Conservation (phyloP, 1,140 invertebrate species). For the Propsilocerus akamusi region DNA sequence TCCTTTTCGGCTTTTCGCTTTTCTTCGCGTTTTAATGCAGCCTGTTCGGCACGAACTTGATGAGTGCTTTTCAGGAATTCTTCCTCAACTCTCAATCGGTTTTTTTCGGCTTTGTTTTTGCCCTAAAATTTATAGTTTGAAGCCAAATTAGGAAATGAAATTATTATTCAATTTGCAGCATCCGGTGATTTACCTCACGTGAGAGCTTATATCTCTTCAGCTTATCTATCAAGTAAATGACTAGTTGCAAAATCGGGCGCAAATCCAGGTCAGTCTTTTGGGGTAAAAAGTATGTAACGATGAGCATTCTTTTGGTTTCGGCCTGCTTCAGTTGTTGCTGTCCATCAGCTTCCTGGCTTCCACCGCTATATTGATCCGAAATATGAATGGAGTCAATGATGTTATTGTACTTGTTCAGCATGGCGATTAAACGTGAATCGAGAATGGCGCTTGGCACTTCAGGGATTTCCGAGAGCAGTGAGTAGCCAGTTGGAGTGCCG, state of each 20-base stretch:
- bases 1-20: constrained; percentile 85
- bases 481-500: constrained; percentile 60
- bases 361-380: constrained; percentile 86
- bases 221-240: constrained; percentile 86
- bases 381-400: constrained; percentile 93
- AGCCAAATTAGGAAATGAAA: constrained; percentile 7
- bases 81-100: constrained; percentile 79
- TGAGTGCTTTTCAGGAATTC: constrained; percentile 85
- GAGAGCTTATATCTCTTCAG: constrained; percentile 72
- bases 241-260: constrained; percentile 63
- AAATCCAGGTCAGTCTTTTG: constrained; percentile 40
- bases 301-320: constrained; percentile 59
- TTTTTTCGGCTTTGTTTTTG: constrained; percentile 80
- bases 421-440: constrained; percentile 62
- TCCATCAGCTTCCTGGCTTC: constrained; percentile 60
- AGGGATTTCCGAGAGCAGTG: constrained; percentile 74
- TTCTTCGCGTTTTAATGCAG: constrained; percentile 50
- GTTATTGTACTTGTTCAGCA: constrained; percentile 69
- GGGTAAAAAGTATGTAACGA: constrained; percentile 70
- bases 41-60: constrained; percentile 72
- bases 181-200: constrained; percentile 54
- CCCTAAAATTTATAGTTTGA: constrained; percentile 35
- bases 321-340: constrained; percentile 33
- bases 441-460: constrained; percentile 64
- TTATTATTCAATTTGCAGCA: constrained; percentile 2